Evolutionary conservation across 2,797 vertebrate genomes (phyloP), one percentile per base, ranked within the genome.

Genomic region (Enoplosus armatus): DNA sequence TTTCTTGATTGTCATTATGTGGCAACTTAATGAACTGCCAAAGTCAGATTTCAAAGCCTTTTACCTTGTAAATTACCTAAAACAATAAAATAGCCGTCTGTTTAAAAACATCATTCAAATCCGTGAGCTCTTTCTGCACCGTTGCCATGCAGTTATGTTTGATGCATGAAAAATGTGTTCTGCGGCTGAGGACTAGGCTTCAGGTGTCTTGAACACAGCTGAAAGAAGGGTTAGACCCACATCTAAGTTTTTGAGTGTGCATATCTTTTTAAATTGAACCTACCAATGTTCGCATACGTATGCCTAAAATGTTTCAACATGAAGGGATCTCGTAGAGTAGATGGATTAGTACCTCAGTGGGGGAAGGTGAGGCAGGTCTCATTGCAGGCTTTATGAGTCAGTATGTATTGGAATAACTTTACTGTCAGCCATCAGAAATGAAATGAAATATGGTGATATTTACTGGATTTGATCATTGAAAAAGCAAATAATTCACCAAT

Each of bases 81-180:
- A 89, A 89, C 59, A 80, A 85, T 65, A 18, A 85, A 89, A 77
- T 48, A 64, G 31, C n/a, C 5, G 26, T 65, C 50, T 73, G 63
- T 86, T 85, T 79, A 85, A 89, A 89, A 85, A 83, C 70, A 72
- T 73, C 51, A 80, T 79, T 90, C 61, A 83, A 85, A 80, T 80
- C 33, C 0, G 24, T 51, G 41, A 77, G 63, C 24, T 41, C 8
- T 51, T 29, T 41, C 45, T 72, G 6, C 37, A 45, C 15, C 22
- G 11, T 24, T 63, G 50, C 71, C 41, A 61, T 41, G 56, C 29
- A 45, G n/a, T 22, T 15, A 72, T 70, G 47, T 45, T 43, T 26
- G 31, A 59, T 72, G 63, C 45, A 29, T 62, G 18, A 54, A 58
- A 69, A 70, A 71, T 71, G 27, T 64, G 41, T 47, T 35, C 26